Evolutionary conservation across 1,140 invertebrate genomes (phyloP), one percentile per base, ranked within the genome.

Genomic region (Phortica variegata): DNA sequence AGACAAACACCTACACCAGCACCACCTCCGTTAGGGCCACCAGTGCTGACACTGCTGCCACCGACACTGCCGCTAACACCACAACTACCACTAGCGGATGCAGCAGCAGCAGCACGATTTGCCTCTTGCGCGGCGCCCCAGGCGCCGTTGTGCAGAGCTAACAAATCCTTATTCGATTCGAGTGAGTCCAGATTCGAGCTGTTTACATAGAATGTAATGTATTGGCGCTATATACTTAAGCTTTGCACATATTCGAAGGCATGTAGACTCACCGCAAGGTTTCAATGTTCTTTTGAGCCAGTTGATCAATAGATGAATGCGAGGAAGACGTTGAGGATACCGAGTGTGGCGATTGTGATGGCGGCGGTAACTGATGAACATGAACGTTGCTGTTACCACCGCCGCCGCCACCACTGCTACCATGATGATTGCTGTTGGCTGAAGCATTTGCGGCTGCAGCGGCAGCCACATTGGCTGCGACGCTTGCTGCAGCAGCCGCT

Each of bases 91-190:
- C n/a, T n/a, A 21, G 3, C 15, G 34, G 60, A 69, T 19, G 65
- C 58, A n/a, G 36, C 17, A 19, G 36, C 36, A 5, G 36, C 5
- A 26, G 23, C 23, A 6, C 23, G 23, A 15, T 23, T 43, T 23
- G 33, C 39, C n/a, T 34, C 29, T 40, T 42, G 45, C 76, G 74
- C 39, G 66, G 49, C 42, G 9, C 75, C 68, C 84, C 85, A 87
- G 17, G 83, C 81, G 29, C 84, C 85, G 70, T 87, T 86, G 52
- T 87, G 85, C 34, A 85, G 71, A 18, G 84, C 84, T 48, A 86
- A 65, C n/a, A 87, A 71, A 73, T 87, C 85, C 74, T 86, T 84
- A 61, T 84, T 84, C 12, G 83, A 81, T 44, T 80, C 78, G 34
- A 75, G 60, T 3, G 73, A 73, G 15, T 75, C 73, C 40, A 75